A percentile compares a stretch with the other conserved stretches of the same genome.
phyloP scores from a whole-genome alignment of 1,140 invertebrate genomes.

The Trichomalopsis sarcophagae region DNA sequence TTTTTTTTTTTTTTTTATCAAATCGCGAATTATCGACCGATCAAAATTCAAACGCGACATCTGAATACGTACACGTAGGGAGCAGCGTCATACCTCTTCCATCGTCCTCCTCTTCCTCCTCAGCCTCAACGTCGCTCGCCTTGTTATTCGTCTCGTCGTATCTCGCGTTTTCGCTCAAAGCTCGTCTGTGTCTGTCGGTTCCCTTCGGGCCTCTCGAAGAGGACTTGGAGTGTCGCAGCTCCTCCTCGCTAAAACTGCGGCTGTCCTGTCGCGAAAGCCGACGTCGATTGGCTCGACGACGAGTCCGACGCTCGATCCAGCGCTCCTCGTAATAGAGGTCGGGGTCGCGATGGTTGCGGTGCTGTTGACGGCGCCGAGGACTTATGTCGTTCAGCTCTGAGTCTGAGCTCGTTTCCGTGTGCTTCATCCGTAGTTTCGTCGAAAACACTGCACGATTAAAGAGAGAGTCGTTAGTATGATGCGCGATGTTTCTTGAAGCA shows the following conservation, averaged over 20 bases:
- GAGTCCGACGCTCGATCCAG: conserved; percentile 68
- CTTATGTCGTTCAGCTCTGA: conserved; percentile 55
- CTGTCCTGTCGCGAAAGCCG: conserved; percentile 62
- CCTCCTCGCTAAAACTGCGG: conserved; percentile 72
- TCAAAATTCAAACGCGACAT: no score
- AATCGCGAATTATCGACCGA: no score
- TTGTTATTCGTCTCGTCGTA: conserved; percentile 54
- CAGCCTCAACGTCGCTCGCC: not conserved
- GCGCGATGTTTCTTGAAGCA: no score
- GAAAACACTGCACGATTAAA: conserved; percentile 65
- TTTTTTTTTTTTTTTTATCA: no score
- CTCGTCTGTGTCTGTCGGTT: conserved; percentile 58
- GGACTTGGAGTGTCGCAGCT: conserved; percentile 65
- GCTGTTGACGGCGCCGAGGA: not conserved
- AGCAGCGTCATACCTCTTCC: conserved; percentile 35
- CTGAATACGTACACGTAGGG: no score
- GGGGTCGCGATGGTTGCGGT: conserved; percentile 51
- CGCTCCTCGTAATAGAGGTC: conserved; percentile 69
- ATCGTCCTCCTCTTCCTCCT: not conserved
- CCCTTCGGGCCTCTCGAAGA: conserved; percentile 58
- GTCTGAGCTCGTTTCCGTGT: conserved; percentile 62
- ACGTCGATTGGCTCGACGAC: conserved; percentile 61
- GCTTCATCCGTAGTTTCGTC: conserved; percentile 63
- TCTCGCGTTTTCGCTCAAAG: conserved; percentile 69
- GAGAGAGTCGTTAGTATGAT: conserved; percentile 20